Evolutionary conservation across 2,797 vertebrate genomes (phyloP), one percentile per base, ranked within the genome.

Genomic region (Ispidina lecontei): DNA sequence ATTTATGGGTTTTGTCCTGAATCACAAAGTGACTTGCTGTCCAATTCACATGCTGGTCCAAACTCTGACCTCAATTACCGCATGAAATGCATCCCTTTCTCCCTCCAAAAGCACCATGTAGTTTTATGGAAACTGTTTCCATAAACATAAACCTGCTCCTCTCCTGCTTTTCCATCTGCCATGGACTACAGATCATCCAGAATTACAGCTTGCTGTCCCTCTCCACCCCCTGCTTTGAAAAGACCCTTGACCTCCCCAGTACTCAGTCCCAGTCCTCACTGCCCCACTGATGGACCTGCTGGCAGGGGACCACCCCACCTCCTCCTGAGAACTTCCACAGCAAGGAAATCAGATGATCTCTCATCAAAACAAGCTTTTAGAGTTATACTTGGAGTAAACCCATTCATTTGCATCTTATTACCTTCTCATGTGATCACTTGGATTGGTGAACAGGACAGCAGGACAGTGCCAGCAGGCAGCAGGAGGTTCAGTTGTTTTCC

Each of bases 341-440:
- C 79, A 56, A 37, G 6, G 28, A 35, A 37, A 74, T 67, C 47
- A 29, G 44, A 88, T 37, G 51, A 37, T n/a, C 12, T 49, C 62
- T 81, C 19, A 63, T 49, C 73, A 69, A 79, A 87, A 63, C 75
- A 62, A 64, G 12, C 22, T 41, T 68, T 91, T 93, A 85, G 87
- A 83, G n/a, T n/a, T 69, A 67, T 79, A 67, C 28, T 46, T 15
- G 0, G 18, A 55, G 43, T 49, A 70, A 95, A 96, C 94, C 79
- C 95, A 85, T 72, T 88, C 4, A 59, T 51, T 68, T 90, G 84
- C 4, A 80, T 91, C 75, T 59, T 74, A 54, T 84, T 16, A 25
- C 85, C 74, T 60, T 90, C 58, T 93, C 35, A 28, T 94, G 80
- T 84, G 52, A 72, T 81, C 39, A 44, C 55, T 69, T 81, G 86